Percentiles rank a stretch among this genome's conserved stretches.
Evolutionary conservation across 2,797 vertebrate genomes (phyloP).

Genomic region (Cuculus canorus): DNA sequence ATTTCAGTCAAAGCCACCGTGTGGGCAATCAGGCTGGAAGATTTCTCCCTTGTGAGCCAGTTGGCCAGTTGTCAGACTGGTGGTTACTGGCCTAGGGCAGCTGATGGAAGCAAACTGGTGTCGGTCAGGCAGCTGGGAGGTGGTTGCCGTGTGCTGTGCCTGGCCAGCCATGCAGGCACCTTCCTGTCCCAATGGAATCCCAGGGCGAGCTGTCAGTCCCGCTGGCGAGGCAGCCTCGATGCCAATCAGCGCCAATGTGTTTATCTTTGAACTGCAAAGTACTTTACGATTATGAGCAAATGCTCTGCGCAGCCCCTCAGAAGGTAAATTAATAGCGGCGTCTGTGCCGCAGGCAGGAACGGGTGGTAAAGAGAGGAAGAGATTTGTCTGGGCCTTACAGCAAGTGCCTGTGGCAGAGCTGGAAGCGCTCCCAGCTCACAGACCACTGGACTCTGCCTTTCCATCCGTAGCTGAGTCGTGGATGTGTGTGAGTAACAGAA

Average conservation of each 20-base stretch:
- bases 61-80: conserved; percentile 19
- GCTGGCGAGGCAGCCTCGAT: not conserved
- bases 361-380: conserved; percentile 3
- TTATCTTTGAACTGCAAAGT: conserved; percentile 37
- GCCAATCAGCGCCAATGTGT: not conserved
- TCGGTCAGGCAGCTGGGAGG: not conserved
- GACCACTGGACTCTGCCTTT: not conserved
- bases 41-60: not conserved
- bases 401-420: conserved; percentile 28
- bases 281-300: conserved; percentile 7
- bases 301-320: not conserved
- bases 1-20: not conserved
- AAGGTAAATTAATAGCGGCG: not conserved
- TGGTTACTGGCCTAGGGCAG: not conserved
- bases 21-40: not conserved
- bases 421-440: not conserved
- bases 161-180: not conserved
- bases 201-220: not conserved
- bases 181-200: not conserved
- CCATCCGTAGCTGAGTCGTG: not conserved
- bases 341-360: not conserved
- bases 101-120: not conserved
- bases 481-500: not conserved
- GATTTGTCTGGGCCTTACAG: not conserved
- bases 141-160: accelerated